Evolutionary conservation across 53 echinoderm and acorn worm species (phyloP), one percentile per base, ranked within the genome.

Genomic region (Hippasteria phrygiana): DNA sequence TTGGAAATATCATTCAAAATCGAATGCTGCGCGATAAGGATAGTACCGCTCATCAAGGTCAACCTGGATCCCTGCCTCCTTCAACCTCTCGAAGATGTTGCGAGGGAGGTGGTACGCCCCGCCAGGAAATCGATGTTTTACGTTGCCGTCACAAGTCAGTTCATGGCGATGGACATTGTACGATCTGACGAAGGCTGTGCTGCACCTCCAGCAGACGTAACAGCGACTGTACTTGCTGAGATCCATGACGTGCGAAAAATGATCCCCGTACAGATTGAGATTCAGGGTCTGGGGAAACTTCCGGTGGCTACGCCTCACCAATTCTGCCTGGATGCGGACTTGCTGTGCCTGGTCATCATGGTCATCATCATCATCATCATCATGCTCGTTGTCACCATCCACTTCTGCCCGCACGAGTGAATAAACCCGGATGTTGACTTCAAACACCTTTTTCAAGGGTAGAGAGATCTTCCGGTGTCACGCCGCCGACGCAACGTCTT

Each of bases 51-150:
- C 26, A 9, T 73, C 47, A 26, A 29, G 18, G 0, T 71, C 72
- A 2, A 88, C 67, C 29, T 74, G 34, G 34, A 92, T 66, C 0
- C 88, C 92, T 73, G 73, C 88, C 3, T 92, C 88, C 55, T 35
- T 27, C 62, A 92, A 75, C 39, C 62, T 39, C 27, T 90, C 90
- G 29, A 90, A 90, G 16, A 90, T 45, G 0, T 83, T 40, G 42
- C 40, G 56, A 2, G 43, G 42, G 14, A 8, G 37, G 53, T 6
- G n/a, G n/a, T n/a, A n/a, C n/a, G n/a, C n/a, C n/a, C n/a, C n/a
- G n/a, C n/a, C n/a, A n/a, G 91, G 86, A 38, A 91, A 88, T 1
- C 24, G 46, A 67, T 88, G 92, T 40, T 62, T 55, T 29, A 90
- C 64, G 13, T 85, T 83, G 0, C 27, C 62, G 4, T 93, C 37